Percentiles rank a stretch among this genome's conserved stretches.
These are phyloP conservation scores for Planococcus citri DNA, from an alignment of 1,140 invertebrate species.

Conservation along the genomic window DNA sequence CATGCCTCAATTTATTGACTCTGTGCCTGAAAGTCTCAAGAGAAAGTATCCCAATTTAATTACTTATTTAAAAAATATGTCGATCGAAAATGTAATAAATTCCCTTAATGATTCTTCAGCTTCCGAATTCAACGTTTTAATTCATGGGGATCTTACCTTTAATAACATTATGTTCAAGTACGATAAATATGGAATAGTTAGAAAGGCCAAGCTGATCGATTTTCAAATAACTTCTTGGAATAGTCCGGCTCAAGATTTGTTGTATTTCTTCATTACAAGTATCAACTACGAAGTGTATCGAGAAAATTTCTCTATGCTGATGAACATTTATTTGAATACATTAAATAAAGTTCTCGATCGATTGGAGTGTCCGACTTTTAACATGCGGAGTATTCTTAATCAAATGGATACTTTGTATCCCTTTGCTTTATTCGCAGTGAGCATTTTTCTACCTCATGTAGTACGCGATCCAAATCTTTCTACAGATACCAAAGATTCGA, in stretches of 20 bases:
- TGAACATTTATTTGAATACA: conserved; percentile 11
- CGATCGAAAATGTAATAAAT: no score
- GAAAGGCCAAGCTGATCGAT: conserved; percentile 36
- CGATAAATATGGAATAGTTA: no score
- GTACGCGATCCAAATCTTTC: no score
- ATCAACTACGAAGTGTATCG: neutral
- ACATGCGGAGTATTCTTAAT: neutral
- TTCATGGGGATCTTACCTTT: conserved; percentile 62
- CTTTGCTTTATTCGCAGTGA: no score
- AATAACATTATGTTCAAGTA: conserved; percentile 58
- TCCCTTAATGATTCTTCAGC: no score
- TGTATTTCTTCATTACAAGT: neutral
- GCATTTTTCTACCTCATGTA: no score
- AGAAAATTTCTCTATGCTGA: neutral
- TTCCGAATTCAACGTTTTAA: conserved; percentile 50
- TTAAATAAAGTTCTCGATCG: neutral
- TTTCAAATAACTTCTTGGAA: neutral
- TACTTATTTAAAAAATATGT: no score
- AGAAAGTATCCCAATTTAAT: no score
- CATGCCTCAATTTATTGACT: no score
- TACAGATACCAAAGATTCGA: no score
- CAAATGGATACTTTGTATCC: neutral
- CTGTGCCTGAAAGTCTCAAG: no score
- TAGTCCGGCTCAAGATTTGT: neutral
- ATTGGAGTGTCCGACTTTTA: neutral